Evolutionary conservation across 2,888 invertebrate species (phyloP), one percentile per base, ranked within the genome.

Genomic region (Drosophila paracracens): DNA sequence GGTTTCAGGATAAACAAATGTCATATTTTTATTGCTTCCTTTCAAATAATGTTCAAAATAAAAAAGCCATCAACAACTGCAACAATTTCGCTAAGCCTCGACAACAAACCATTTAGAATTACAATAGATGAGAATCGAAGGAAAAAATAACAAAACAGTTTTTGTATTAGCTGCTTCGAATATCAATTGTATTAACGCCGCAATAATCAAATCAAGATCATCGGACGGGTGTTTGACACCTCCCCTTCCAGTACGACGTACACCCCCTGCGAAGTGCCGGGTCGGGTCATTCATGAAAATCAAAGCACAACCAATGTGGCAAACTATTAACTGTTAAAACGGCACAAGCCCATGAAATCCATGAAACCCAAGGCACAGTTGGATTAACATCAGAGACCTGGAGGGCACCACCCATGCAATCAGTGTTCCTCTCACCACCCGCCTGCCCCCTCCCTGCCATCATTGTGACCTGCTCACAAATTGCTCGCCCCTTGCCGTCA

Each of bases 181-280:
- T 76, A 78, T 76, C 87, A 88, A 90, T 91, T 91, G 91, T 82
- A 90, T 91, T 90, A 89, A 81, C 83, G 79, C 77, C 80, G 72
- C 76, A 74, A 80, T 89, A 91, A 91, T 91, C 91, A 90, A 91
- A 91, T 91, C 89, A 89, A 86, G 89, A 90, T 89, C 80, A 90
- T 78, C 86, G 60, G 64, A 38, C 69, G 72, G 76, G 62, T 81
- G 67, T 63, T 61, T 70, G 73, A 74, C 82, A 78, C 77, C 78
- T 73, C 68, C 68, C 76, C 57, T 46, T 27, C 70, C 40, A 60
- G 31, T 51, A 43, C 52, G 27, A 43, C 4, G 54, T 21, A 46
- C 57, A 35, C 43, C 59, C 69, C 59, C 61, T 52, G 65, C n/a
- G 36, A 27, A 46, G 50, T 16, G 66, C 60, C 75, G 70, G 73